phyloP scores from a whole-genome alignment of 1,140 invertebrate species.

The Drosophila punjabiensis region DNA sequence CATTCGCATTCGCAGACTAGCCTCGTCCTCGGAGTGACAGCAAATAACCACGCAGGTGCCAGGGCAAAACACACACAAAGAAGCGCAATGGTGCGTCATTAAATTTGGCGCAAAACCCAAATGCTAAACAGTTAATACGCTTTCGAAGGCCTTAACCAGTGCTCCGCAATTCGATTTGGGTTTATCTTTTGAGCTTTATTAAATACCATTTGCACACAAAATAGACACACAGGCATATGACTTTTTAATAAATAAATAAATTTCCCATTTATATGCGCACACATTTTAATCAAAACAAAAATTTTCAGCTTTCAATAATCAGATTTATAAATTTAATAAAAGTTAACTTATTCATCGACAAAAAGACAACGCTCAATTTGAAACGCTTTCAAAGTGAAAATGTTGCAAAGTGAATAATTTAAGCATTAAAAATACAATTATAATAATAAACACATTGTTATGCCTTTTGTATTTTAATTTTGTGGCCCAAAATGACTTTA shows the following conservation, averaged over 20 bases:
- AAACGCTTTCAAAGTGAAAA: conserved; percentile 4
- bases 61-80: conserved; percentile 20
- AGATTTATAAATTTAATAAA: conserved; percentile 17
- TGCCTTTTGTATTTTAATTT: not conserved
- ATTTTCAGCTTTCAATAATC: conserved; percentile 8
- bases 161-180: not conserved
- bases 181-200: conserved; percentile 7
- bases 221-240: not conserved
- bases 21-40: conserved; percentile 7
- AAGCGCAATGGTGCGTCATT: conserved; percentile 34
- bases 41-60: conserved; percentile 9
- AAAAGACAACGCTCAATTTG: not conserved
- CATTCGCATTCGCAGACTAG: conserved; percentile 27
- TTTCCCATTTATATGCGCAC: conserved; percentile 6
- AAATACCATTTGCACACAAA: conserved; percentile 10
- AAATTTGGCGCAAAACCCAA: not conserved
- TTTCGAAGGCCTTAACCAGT: conserved; percentile 5
- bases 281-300: conserved; percentile 9
- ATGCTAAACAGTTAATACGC: conserved; percentile 18
- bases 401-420: conserved; percentile 8
- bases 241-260: conserved; percentile 3
- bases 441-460: not conserved
- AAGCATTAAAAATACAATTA: not conserved
- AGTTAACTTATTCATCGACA: conserved; percentile 6
- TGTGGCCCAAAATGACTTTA: not conserved